Evolutionary conservation across 2,888 invertebrate genomes (phyloP).

Genomic region (Lithodes maja): DNA sequence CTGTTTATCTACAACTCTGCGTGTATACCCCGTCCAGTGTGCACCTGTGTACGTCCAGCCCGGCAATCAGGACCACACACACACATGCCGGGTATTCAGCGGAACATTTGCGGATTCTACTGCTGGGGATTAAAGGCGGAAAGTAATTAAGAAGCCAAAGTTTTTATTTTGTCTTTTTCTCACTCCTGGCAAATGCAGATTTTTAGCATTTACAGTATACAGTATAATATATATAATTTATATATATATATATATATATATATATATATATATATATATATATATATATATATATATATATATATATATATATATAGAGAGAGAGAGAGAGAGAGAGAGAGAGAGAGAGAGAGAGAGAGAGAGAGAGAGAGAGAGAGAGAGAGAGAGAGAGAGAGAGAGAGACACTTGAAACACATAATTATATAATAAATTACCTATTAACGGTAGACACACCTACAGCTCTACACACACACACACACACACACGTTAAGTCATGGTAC

Average conservation of each 20-base stretch:
- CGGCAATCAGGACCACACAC: not conserved
- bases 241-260: not conserved
- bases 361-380: not conserved
- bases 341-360: not conserved
- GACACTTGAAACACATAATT: not conserved
- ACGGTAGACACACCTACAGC: no score
- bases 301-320: not conserved
- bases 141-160: not conserved
- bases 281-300: not conserved
- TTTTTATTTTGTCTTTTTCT: not conserved
- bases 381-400: not conserved
- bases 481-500: no score
- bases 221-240: no score
- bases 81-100: not conserved
- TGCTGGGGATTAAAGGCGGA: not conserved
- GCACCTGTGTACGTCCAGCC: not conserved
- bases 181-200: not conserved
- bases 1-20: not conserved
- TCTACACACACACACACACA: no score
- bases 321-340: not conserved
- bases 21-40: not conserved
- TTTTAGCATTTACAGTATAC: not conserved
- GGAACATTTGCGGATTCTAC: not conserved
- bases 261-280: not conserved
- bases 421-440: no score